phyloP scores from a whole-genome alignment of 2,888 invertebrate genomes.

The Andrena minutula region DNA sequence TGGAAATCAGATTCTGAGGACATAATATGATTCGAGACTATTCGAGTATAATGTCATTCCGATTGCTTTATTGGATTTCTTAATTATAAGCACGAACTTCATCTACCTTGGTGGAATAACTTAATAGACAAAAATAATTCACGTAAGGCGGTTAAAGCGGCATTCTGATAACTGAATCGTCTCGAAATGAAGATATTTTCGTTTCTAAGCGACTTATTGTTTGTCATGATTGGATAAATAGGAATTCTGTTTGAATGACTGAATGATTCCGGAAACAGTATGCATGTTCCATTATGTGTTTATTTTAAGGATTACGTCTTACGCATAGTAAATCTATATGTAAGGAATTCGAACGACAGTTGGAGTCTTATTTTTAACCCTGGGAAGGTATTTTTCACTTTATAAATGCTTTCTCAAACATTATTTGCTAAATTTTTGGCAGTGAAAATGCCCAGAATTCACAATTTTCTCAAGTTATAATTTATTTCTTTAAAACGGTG shows the following conservation, averaged over 20 bases:
- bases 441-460: no score
- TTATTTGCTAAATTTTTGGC: no score
- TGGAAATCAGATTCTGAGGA: background rate
- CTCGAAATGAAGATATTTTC: background rate
- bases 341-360: no score
- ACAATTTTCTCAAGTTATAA: no score
- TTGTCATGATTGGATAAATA: background rate
- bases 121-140: slow-evolving; percentile 13
- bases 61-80: slow-evolving; percentile 6
- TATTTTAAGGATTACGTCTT: no score
- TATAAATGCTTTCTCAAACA: no score
- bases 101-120: background rate
- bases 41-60: background rate
- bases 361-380: no score
- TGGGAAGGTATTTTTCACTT: no score
- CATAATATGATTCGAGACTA: slow-evolving; percentile 4
- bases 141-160: background rate
- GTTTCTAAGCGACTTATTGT: background rate
- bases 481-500: no score
- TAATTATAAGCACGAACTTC: background rate
- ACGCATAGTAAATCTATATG: no score
- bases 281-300: background rate
- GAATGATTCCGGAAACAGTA: background rate
- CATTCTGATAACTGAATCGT: background rate
- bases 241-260: background rate